These are phyloP conservation scores for Sitobion miscanthi DNA, from an alignment of 1,140 invertebrate species.

Conservation along the genomic window DNA sequence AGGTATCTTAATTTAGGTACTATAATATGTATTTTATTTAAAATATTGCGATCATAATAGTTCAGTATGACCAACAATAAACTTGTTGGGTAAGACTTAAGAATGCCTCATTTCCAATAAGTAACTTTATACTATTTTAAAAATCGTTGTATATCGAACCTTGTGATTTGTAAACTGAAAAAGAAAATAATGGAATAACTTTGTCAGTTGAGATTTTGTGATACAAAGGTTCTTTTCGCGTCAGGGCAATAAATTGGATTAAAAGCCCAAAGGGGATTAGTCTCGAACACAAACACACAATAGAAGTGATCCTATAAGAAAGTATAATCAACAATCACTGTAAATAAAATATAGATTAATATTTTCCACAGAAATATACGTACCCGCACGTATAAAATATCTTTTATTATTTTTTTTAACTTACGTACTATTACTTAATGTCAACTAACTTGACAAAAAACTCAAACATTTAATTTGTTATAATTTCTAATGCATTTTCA, in stretches of 20 bases:
- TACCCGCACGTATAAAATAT: background rate
- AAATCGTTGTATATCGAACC: background rate
- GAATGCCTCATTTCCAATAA: background rate
- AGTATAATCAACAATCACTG: background rate
- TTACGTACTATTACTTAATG: background rate
- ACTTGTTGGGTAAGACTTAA: background rate
- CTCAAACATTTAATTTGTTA: background rate
- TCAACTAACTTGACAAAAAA: background rate
- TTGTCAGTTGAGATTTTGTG: background rate
- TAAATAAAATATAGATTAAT: constrained; percentile 25
- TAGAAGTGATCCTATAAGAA: background rate
- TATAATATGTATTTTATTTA: background rate
- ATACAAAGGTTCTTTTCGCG: background rate
- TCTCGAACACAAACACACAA: constrained; percentile 20
- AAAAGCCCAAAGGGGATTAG: background rate
- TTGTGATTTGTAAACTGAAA: background rate
- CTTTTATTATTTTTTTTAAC: background rate
- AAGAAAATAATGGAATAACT: background rate
- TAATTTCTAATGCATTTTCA: background rate
- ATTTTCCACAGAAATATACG: background rate
- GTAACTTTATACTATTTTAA: background rate
- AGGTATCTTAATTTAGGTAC: background rate
- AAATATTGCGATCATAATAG: background rate
- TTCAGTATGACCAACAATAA: background rate
- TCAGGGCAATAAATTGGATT: constrained; percentile 1